These are phyloP conservation scores for Hoplostethus mediterraneus DNA, from an alignment of 2,797 vertebrate genomes.

Conservation along the genomic window DNA sequence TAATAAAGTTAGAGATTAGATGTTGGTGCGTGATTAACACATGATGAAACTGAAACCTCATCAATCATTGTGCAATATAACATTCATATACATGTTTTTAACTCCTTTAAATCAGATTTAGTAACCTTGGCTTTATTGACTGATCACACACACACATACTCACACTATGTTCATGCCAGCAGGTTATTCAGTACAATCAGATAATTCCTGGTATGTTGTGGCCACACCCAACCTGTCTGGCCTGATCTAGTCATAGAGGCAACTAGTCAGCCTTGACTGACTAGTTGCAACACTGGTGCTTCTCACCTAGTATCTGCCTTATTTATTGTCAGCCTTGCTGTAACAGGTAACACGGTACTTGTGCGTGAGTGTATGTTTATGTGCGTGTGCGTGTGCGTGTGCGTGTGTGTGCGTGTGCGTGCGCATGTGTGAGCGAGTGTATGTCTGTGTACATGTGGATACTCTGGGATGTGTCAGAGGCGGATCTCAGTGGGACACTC, in stretches of 20 bases:
- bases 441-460: conserved; percentile 50
- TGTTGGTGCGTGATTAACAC: background rate
- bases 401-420: conserved; percentile 1
- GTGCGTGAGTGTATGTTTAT: background rate
- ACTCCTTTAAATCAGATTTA: background rate
- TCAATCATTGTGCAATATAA: conserved; percentile 5
- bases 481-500: conserved; percentile 69
- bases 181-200: background rate
- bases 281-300: conserved; percentile 43
- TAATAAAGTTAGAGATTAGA: background rate
- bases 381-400: background rate
- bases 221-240: conserved; percentile 15
- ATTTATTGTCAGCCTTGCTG: conserved; percentile 61
- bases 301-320: conserved; percentile 53
- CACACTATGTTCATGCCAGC: background rate
- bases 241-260: conserved; percentile 34
- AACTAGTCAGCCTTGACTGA: conserved; percentile 8
- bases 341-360: conserved; percentile 48
- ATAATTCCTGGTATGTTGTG: background rate
- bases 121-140: conserved; percentile 13
- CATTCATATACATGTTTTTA: background rate
- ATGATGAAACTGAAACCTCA: background rate
- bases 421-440: conserved; percentile 22
- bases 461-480: conserved; percentile 62
- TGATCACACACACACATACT: conserved; percentile 10